Evolutionary conservation across 2,888 invertebrate genomes (phyloP).

Genomic region (Prosopocoilus inquinatus): DNA sequence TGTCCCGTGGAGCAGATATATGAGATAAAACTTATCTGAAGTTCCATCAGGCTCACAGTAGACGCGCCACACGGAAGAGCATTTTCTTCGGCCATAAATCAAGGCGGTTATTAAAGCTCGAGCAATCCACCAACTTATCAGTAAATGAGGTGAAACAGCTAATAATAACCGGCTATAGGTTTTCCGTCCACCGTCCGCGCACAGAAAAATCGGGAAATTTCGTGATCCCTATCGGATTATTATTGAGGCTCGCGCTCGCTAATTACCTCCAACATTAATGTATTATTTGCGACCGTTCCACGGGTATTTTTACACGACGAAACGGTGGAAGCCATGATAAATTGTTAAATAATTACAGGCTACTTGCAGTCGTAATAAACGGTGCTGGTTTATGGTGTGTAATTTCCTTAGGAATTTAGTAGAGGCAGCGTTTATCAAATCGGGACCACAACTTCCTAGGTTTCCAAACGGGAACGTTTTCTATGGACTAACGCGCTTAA

Average conservation of each 20-base stretch:
- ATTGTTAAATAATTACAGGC: constrained; percentile 15
- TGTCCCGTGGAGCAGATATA: constrained; percentile 10
- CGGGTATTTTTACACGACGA: constrained; percentile 3
- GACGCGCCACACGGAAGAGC: constrained; percentile 27
- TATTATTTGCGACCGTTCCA: constrained; percentile 5
- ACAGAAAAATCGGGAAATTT: too few species aligned
- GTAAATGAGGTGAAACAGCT: constrained; percentile 18
- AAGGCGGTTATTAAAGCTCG: constrained; percentile 28
- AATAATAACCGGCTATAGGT: constrained; percentile 20
- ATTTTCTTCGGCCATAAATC: constrained; percentile 26
- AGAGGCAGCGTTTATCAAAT: constrained; percentile 16
- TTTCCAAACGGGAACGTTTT: constrained; percentile 3
- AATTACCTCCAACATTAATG: constrained; percentile 5
- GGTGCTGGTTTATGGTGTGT: constrained; percentile 8
- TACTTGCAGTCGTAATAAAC: constrained; percentile 5
- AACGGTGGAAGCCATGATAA: constrained; percentile 12
- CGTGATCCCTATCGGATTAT: not conserved
- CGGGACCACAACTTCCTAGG: constrained; percentile 1
- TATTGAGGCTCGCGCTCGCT: constrained; percentile 1
- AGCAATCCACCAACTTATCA: constrained; percentile 19
- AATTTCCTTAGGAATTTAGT: constrained; percentile 17
- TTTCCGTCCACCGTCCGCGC: constrained; percentile 12
- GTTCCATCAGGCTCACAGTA: constrained; percentile 20
- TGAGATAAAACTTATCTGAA: constrained; percentile 22
- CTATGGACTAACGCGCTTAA: not conserved